Evolutionary conservation across 2,113 vertebrate genomes (phyloP), one percentile per base, ranked within the genome.

Genomic region (Pachyramphus minor): DNA sequence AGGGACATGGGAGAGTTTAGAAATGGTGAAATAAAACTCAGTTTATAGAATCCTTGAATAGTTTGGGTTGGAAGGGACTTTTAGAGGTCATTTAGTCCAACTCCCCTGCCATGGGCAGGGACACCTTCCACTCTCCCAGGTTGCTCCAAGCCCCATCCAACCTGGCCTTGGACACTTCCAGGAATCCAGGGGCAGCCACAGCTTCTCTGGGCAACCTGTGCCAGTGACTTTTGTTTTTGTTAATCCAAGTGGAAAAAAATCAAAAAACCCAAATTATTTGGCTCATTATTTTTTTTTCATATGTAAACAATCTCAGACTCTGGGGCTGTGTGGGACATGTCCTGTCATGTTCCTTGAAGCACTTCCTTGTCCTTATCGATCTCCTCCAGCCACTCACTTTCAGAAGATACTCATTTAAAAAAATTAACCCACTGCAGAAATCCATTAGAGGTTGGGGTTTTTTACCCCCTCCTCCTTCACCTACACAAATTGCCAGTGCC

Each of bases 121-220:
- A 35, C 41, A 63, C 1, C 14, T 71, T 0, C 35, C 21, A 19
- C 27, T 6, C 0, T 8, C 41, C 25, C 79, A 44, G 35, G 31
- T 0, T 23, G 25, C 18, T 71, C 41, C 37, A 47, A 72, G 9
- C 16, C 19, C 23, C 1, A 0, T 72, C 75, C 53, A 62, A 0
- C 21, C 63, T 33, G 41, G 21, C 14, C 1, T 77, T 41, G 63
- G n/a, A 4, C 35, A 56, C n/a, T 13, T 6, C 27, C 56, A 90
- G 63, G 39, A 25, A 23, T 69, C 31, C 63, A 66, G 56, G 25
- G 39, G 31, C 56, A 77, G 56, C 49, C 64, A 8, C 87, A 50
- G 22, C 64, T 37, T 4, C 31, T 42, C 41, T 69, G 55, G 11
- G 17, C 25, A 63, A 25, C 28, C 45, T 12, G 7, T 8, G 4